Percentiles rank a stretch among this genome's conserved stretches.
Conservation (phyloP, 1,140 invertebrate species). For the Macrosteles quadrilineatus region DNA sequence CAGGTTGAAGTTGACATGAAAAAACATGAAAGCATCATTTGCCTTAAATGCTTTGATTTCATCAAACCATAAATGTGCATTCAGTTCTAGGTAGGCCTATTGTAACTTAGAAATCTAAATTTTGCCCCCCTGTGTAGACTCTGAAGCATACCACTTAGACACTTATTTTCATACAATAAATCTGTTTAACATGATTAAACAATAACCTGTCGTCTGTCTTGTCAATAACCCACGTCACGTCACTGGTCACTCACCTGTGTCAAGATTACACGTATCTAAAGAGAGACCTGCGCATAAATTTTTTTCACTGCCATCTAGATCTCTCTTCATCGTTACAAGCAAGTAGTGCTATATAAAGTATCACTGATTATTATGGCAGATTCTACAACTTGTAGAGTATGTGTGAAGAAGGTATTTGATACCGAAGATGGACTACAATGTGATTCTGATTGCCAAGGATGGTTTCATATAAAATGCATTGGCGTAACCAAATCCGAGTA, state of each 20-base stretch:
- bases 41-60: too few species aligned
- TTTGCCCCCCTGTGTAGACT: too few species aligned
- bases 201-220: slow-evolving; percentile 10
- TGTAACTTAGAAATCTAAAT: too few species aligned
- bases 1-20: too few species aligned
- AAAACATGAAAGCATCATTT: too few species aligned
- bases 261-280: neutral
- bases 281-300: neutral
- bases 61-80: too few species aligned
- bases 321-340: neutral
- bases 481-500: too few species aligned
- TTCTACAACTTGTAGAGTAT: slow-evolving; percentile 5
- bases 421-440: neutral
- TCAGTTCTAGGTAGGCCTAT: too few species aligned
- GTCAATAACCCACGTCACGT: slow-evolving; percentile 1
- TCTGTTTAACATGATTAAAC: neutral
- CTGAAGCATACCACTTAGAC: too few species aligned
- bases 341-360: neutral
- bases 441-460: slow-evolving; percentile 4
- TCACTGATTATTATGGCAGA: neutral
- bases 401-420: slow-evolving; percentile 11
- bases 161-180: neutral
- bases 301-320: slow-evolving; percentile 4
- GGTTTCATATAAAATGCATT: neutral
- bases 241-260: neutral